Evolutionary conservation across 2,113 vertebrate species (phyloP), one percentile per base, ranked within the genome.

Genomic region (Xenopus borealis): DNA sequence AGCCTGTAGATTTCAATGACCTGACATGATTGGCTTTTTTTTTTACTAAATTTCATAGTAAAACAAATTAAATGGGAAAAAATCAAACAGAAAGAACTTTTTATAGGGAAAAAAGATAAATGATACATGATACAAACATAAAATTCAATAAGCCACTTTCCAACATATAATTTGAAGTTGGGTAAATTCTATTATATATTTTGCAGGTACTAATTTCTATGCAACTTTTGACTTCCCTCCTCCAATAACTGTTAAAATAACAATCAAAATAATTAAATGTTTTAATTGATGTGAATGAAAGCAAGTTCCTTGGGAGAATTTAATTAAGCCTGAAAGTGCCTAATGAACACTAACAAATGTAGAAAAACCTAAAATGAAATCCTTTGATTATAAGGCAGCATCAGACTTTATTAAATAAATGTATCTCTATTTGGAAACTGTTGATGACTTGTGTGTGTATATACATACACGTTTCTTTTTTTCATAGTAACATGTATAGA

Each of bases 61-160:
- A 71, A 85, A 27, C 23, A 1, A 27, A 27, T 3, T 27, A 27
- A 27, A 27, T 27, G 23, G 23, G 23, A 27, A 84, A 84, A 67
- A 87, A 80, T 72, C 79, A 57, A 79, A 78, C 72, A 82, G 84
- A 89, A 16, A 87, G 89, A 87, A 72, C 84, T 71, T 89, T 90
- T 89, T 89, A 89, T 81, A 90, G 89, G 91, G 90, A 89, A 87
- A 92, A 89, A 90, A 89, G 77, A 78, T 81, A 87, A 86, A 55
- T n/a, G 16, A 8, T n/a, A 12, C 1, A 13, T 1, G 47, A 50
- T 16, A 50, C 10, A 16, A 50, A 10, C 47, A 87, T 84, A 70
- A 88, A 86, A 85, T 90, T 89, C 89, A 89, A 90, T 80, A 27
- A 27, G 20, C 0, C 77, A 62, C 47, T 50, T 79, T 78, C 80